Percentiles rank a stretch among this genome's conserved stretches.
Evolutionary conservation across 2,797 vertebrate species (phyloP).

Genomic region (Enteromius afrohamiltoni): DNA sequence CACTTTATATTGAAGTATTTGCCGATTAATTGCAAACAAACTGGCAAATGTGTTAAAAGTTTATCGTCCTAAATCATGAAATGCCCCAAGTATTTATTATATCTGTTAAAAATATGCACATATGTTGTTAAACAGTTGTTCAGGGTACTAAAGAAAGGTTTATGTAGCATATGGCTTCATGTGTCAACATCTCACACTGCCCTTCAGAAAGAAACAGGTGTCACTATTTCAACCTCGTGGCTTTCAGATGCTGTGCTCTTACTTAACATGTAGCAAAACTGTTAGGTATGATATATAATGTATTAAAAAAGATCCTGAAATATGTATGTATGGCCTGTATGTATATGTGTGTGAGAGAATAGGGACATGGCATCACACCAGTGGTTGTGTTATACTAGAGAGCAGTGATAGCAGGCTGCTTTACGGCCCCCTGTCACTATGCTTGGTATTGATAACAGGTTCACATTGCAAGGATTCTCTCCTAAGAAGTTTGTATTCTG

Average conservation of each 20-base stretch:
- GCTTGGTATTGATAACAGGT: conserved; percentile 59
- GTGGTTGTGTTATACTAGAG: background rate
- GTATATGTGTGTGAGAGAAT: too few relatives aligned
- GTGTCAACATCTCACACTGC: conserved; percentile 47
- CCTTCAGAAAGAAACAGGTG: conserved; percentile 52
- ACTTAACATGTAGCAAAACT: background rate
- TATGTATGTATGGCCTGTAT: background rate
- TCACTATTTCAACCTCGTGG: conserved; percentile 3
- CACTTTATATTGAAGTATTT: background rate
- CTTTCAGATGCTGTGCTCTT: background rate
- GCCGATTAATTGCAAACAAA: background rate
- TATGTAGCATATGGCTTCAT: conserved; percentile 9
- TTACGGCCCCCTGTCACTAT: conserved; percentile 23
- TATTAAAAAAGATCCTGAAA: background rate
- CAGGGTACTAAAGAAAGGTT: conserved; percentile 16
- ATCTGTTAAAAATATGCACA: background rate
- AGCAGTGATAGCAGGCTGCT: background rate
- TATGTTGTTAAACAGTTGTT: background rate
- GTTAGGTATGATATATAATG: background rate
- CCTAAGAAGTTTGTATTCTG: conserved; percentile 33
- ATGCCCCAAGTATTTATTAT: background rate
- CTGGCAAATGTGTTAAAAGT: background rate
- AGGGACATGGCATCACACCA: background rate
- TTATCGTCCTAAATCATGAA: background rate
- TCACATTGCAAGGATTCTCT: conserved; percentile 64